Base-by-base conservation (phyloP, 2,888 invertebrate genomes). In the Rhyacophila evoluta region DNA sequence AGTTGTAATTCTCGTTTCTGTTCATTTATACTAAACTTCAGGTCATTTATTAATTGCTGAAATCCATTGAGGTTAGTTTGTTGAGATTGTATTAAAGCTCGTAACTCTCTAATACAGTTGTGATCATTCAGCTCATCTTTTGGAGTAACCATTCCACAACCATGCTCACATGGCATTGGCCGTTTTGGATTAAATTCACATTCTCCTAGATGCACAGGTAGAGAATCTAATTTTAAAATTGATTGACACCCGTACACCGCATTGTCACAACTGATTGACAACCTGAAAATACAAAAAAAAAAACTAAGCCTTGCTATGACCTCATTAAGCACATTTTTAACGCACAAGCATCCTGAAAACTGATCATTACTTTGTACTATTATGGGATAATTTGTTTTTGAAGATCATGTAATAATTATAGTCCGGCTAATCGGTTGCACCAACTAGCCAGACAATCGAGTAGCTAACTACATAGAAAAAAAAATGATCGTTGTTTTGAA, bases 51-150 rank as follows among this genome's bases (percentile, higher is more conserved):
- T 85, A 97, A 97, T 81, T 95, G 94, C 85, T 97, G 96, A 85
- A 96, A 94, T 84, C 97, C 96, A 1, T 92, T 92, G 79, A 98
- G 90, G 86, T 97, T 96, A 84, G 95, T 94, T 84, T 97, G 95
- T 85, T 97, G 97, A 11, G 94, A 93, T 79, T 95, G 93, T 81
- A 98, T 95, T 69, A 97, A 88, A 5, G 93, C 92, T 38, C 98
- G 91, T 29, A 98, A 88, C 86, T 98, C 98, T 79, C 95, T 91
- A 15, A 98, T 95, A 87, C 98, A 98, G 86, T 98, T 98, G 87
- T 98, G 98, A 84, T 97, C 96, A 85, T 95, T 94, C 0, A 98
- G 87, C 87, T 98, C 97, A 88, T 98, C 98, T 88, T 98, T 98
- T 8, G 98, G 98, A 84, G 98, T 95, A 75, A 97, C 94, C 71